Evolutionary conservation across 2,888 invertebrate species (phyloP), one percentile per base, ranked within the genome.

Genomic region (Byasa hedistus): DNA sequence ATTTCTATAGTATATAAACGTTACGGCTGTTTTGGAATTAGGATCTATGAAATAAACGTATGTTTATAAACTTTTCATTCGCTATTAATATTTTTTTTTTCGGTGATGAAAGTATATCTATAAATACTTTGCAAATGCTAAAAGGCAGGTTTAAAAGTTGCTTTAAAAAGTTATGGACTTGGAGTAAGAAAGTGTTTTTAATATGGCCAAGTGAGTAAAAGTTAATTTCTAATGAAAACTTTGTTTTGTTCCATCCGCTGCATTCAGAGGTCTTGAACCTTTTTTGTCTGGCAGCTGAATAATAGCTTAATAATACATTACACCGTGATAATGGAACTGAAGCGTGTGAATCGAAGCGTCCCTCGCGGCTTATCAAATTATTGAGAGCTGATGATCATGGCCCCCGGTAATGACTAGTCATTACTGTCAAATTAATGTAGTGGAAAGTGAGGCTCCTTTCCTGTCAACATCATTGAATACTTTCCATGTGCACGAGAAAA

Each of bases 391-490:
- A 60, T 62, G 67, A 59, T 65, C 61, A 59, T 54, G 57, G 59
- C 51, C 48, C 52, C 1, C 54, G 71, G 71, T 79, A 80, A 80
- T 76, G 76, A 69, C 69, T 65, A 62, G 71, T 77, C 80, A 79
- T 81, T 81, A 80, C 76, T 78, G 76, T 78, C 78, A 75, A 77
- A 79, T 79, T 76, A 76, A 75, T 76, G 69, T 72, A 71, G 74
- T 76, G 76, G 77, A 79, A 79, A 79, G 79, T 76, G 76, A 74
- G 69, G 73, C 73, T 68, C 71, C 72, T 78, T 79, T 76, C 77
- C 77, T 75, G 73, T 66, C 75, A 71, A 65, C 70, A 63, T 63
- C 60, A 67, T 68, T 58, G 61, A 70, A 71, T 75, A 73, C 73
- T 76, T 75, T 76, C 74, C 70, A 72, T 69, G 67, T 63, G 61